phyloP scores from a whole-genome alignment of 2,113 vertebrate genomes.

The Xiphias gladius region DNA sequence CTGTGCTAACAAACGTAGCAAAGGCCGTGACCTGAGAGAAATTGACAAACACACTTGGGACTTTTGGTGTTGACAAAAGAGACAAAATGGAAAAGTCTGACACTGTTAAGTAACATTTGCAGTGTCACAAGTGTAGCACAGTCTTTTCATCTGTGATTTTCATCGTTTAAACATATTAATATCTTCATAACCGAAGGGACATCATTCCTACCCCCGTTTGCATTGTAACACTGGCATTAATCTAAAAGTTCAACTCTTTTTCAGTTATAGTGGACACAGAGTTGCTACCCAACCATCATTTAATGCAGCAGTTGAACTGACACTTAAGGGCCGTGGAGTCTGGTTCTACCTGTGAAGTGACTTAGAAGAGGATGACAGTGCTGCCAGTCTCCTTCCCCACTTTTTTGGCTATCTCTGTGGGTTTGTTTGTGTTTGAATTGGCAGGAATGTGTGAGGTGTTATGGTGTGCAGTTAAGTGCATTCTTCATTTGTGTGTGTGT shows the following conservation, averaged over 20 bases:
- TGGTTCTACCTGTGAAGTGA: constrained; percentile 23
- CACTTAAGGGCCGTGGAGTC: neutral
- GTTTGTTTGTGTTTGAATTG: constrained; percentile 41
- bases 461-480: constrained; percentile 3
- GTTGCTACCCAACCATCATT: neutral
- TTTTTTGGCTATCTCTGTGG: neutral
- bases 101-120: neutral
- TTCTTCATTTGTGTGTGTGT: constrained; percentile 44
- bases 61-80: neutral
- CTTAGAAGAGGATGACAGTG: constrained; percentile 8
- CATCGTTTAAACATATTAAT: neutral
- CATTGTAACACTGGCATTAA: neutral
- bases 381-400: neutral
- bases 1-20: neutral
- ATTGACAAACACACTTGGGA: neutral
- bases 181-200: neutral
- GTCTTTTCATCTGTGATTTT: too few species aligned
- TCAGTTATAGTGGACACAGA: neutral
- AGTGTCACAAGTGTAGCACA: neutral
- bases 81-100: neutral
- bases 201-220: neutral
- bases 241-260: neutral
- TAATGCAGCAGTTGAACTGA: neutral
- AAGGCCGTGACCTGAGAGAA: neutral
- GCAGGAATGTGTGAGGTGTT: constrained; percentile 42